Evolutionary conservation across 2,888 invertebrate genomes (phyloP).

Genomic region (Zaprionus bogoriensis): DNA sequence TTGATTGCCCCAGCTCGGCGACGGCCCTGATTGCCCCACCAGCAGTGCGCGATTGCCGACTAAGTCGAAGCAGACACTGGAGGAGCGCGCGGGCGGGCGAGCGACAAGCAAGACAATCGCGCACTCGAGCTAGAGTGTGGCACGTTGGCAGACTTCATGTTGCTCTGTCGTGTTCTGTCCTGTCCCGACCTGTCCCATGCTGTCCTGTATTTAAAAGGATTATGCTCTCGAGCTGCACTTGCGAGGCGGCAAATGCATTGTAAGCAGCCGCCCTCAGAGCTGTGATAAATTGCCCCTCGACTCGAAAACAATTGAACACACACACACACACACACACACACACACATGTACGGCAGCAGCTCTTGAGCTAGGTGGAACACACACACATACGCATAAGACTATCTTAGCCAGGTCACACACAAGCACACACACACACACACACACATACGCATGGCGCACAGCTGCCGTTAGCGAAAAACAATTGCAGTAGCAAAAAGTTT

Average conservation of each 20-base stretch:
- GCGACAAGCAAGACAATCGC: constrained; percentile 1
- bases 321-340: constrained; percentile 4
- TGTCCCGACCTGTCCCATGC: too few species aligned
- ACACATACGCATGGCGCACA: constrained; percentile 10
- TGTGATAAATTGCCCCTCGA: constrained; percentile 78
- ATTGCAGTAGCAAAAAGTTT: constrained; percentile 68
- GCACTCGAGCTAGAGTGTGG: constrained; percentile 28
- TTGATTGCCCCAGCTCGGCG: constrained; percentile 26
- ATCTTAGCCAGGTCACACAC: not conserved
- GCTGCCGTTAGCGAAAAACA: constrained; percentile 54
- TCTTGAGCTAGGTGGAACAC: not conserved
- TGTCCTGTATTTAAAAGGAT: constrained; percentile 73
- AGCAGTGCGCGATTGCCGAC: not conserved
- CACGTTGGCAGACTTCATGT: constrained; percentile 52
- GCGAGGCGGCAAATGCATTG: constrained; percentile 58
- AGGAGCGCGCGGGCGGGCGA: not conserved
- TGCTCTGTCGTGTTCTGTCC: too few species aligned
- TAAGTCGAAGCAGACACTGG: not conserved
- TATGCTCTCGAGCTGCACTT: constrained; percentile 62
- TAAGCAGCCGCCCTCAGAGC: constrained; percentile 61
- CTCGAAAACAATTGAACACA: constrained; percentile 68
- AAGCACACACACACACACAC: not conserved
- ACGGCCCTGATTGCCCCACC: constrained; percentile 9
- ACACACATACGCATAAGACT: not conserved
- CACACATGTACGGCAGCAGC: not conserved